Base-by-base conservation (phyloP, 2,797 vertebrate genomes). In the Telmatherina bonti region DNA sequence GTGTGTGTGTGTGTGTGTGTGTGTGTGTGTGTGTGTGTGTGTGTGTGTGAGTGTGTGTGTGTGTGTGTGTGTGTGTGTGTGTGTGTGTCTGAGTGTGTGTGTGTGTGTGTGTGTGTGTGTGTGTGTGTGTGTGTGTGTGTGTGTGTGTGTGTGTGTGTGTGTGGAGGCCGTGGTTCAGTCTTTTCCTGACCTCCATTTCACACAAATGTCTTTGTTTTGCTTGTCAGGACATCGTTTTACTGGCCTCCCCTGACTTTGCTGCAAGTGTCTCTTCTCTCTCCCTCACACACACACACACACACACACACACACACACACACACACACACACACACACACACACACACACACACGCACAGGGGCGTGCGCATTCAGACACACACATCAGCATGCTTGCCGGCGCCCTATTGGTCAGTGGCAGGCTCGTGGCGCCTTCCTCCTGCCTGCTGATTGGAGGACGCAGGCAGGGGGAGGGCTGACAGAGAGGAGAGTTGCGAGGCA, bases 401-500 rank as follows among this genome's bases (percentile, higher is more conserved):
- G 53, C 67, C 83, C 84, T 41, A 93, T 93, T 93, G 72, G 92
- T 80, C 87, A 60, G 83, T 29, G 89, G 72, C 83, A 62, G 84
- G 62, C 87, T 92, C 90, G 85, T 85, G 90, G 89, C 87, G 90
- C 88, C 86, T 86, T 74, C 78, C 83, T 84, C 85, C 90, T 86
- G 92, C 85, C 85, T 78, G 35, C 88, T 82, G 93, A 93, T 92
- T 92, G 92, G 90, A 88, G 84, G 86, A 87, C 66, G 35, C 84
- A 67, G 83, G 81, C 7, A 76, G 74, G 81, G 88, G 90, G 92
- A 89, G 91, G 88, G 89, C 82, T 47, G 79, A 91, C 82, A 74
- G 79, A 85, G 90, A 88, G 80, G 85, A 92, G 94, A 92, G 93
- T 94, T 94, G 93, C 94, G 94, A 95, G 94, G 94, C 94, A 95